These are phyloP conservation scores for Microtus montanus DNA, from an alignment of 2,113 vertebrate species.

Conservation along the genomic window DNA sequence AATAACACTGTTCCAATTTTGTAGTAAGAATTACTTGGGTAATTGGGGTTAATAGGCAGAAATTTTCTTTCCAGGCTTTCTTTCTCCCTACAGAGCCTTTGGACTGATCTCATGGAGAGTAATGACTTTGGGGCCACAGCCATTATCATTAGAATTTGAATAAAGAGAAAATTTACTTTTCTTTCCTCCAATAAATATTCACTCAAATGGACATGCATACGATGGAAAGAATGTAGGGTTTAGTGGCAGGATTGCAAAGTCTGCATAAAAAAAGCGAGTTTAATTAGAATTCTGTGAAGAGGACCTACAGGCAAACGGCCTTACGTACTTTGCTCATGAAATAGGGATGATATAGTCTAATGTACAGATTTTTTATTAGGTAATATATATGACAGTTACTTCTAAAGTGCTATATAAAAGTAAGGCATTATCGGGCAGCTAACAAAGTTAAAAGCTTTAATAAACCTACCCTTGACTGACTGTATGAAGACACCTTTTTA, in stretches of 20 bases:
- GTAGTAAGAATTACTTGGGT: conserved; percentile 5
- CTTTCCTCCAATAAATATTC: background rate
- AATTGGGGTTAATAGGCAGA: conserved; percentile 35
- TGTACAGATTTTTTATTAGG: conserved; percentile 42
- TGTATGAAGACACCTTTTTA: conserved; percentile 55
- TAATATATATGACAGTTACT: conserved; percentile 59
- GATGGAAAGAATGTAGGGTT: conserved; percentile 7
- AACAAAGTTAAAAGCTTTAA: conserved; percentile 74
- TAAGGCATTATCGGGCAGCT: conserved; percentile 69
- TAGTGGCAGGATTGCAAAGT: background rate
- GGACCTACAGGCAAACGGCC: conserved; percentile 39
- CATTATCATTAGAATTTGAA: conserved; percentile 35
- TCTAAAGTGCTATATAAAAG: conserved; percentile 69
- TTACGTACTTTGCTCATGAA: conserved; percentile 45
- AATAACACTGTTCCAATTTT: conserved; percentile 37
- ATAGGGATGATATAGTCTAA: conserved; percentile 11
- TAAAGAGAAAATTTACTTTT: background rate
- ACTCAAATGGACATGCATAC: background rate
- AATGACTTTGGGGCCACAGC: background rate
- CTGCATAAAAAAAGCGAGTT: conserved; percentile 38
- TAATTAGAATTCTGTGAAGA: conserved; percentile 55
- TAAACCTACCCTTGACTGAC: conserved; percentile 65
- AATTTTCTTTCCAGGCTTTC: conserved; percentile 38
- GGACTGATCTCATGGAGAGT: conserved; percentile 2
- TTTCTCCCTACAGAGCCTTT: background rate